A percentile compares a stretch with the other conserved stretches of the same genome.
These are phyloP conservation scores for Cossypha polioptera DNA, from an alignment of 2,797 vertebrate species.

Conservation along the genomic window DNA sequence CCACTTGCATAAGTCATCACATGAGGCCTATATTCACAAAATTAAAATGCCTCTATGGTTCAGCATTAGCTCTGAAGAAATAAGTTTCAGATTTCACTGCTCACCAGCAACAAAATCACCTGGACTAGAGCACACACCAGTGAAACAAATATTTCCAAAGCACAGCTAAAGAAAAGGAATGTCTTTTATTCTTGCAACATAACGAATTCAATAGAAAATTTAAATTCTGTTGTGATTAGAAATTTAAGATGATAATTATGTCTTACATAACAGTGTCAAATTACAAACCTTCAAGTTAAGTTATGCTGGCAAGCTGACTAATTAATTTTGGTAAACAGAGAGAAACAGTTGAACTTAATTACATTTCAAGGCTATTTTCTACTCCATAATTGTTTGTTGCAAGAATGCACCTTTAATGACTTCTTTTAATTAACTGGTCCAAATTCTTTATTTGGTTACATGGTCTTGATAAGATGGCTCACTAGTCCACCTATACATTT, in stretches of 20 bases:
- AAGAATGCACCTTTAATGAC: background rate
- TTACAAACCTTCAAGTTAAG: background rate
- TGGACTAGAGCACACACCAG: background rate
- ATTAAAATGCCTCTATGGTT: background rate
- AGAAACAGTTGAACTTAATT: background rate
- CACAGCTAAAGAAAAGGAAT: background rate
- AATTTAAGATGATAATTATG: background rate
- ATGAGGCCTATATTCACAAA: background rate
- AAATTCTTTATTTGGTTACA: conserved; percentile 16
- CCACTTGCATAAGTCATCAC: background rate
- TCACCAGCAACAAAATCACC: background rate
- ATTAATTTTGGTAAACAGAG: background rate
- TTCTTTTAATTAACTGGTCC: conserved; percentile 27
- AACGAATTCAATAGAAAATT: background rate
- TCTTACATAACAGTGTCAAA: background rate
- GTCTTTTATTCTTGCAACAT: background rate
- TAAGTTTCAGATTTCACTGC: background rate
- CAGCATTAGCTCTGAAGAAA: background rate
- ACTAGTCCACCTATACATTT: background rate
- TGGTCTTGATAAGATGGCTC: background rate
- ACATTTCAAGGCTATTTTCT: background rate
- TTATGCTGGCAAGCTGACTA: background rate
- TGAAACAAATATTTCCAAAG: background rate
- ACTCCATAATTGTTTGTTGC: background rate
- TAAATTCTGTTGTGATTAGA: background rate